Conservation (phyloP, 2,113 vertebrate species). For the Calyptomena viridis region DNA sequence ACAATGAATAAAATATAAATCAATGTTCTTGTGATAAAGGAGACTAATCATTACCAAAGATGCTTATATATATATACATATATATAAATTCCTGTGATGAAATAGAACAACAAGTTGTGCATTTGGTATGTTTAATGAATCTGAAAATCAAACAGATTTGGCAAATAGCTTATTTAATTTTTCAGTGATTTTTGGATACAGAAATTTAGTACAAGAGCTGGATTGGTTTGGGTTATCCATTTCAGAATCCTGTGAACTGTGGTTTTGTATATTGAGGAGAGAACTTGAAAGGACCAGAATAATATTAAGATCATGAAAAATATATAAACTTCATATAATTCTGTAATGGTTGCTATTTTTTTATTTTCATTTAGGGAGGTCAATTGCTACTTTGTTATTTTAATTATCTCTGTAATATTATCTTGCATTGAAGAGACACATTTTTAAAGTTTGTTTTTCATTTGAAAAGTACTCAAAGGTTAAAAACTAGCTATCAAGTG, state of each 20-base stretch:
- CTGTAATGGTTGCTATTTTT: background rate
- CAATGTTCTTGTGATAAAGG: background rate
- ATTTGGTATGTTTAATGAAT: background rate
- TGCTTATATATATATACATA: fast-evolving
- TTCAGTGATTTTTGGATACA: background rate
- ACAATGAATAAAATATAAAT: background rate
- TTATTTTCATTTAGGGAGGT: background rate
- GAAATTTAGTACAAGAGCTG: background rate
- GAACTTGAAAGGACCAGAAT: background rate
- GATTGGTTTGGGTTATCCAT: background rate
- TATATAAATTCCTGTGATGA: background rate
- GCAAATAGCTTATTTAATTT: background rate
- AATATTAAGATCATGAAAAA: background rate
- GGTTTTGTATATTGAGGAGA: background rate
- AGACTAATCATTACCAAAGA: background rate
- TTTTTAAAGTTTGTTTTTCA: background rate
- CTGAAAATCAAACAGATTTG: background rate
- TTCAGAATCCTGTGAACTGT: background rate
- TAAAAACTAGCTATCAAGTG: background rate
- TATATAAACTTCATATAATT: background rate
- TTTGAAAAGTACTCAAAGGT: background rate
- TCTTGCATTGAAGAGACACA: background rate
- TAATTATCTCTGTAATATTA: background rate
- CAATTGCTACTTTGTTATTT: background rate
- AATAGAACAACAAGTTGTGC: background rate